Evolutionary conservation across 2,888 invertebrate species (phyloP).

Genomic region (Caenorhabditis sp.): DNA sequence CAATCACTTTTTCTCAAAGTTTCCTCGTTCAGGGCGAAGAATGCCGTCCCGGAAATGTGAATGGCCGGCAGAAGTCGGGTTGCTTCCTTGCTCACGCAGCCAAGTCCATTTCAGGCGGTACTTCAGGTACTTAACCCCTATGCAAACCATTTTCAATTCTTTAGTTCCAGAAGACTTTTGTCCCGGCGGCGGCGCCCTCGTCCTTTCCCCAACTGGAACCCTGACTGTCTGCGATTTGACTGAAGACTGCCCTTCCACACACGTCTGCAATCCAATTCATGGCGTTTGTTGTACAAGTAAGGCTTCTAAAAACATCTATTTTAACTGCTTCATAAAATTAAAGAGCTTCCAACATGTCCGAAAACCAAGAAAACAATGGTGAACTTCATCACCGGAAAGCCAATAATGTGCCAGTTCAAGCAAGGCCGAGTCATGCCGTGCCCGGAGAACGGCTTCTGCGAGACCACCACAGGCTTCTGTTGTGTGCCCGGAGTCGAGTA

Average conservation of each 20-base stretch:
- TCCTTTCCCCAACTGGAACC: conserved; percentile 61
- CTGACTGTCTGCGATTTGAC: conserved; percentile 70
- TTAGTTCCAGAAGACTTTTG: conserved; percentile 62
- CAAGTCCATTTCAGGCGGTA: conserved; percentile 35
- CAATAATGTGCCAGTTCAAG: conserved; percentile 73
- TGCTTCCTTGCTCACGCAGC: conserved; percentile 63
- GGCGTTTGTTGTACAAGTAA: conserved; percentile 76
- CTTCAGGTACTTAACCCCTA: conserved; percentile 7
- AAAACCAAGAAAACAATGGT: conserved; percentile 70
- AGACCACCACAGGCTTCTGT: conserved; percentile 72
- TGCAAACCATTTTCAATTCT: too few relatives aligned
- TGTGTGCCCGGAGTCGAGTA: conserved; percentile 55
- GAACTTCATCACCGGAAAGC: conserved; percentile 66
- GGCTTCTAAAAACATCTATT: conserved; percentile 12
- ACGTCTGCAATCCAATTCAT: conserved; percentile 73
- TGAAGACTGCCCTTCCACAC: conserved; percentile 66
- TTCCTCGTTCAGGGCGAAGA: conserved; percentile 64
- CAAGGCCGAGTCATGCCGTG: conserved; percentile 62
- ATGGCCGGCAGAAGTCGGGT: conserved; percentile 65
- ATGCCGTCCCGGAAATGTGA: conserved; percentile 70
- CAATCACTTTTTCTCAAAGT: background rate
- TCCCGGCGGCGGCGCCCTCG: conserved; percentile 74
- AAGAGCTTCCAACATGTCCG: conserved; percentile 75
- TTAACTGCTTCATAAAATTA: background rate
- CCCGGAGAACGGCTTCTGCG: conserved; percentile 68